These are phyloP conservation scores for Gymnothorax javanicus DNA, from an alignment of 2,797 vertebrate species.

Conservation along the genomic window DNA sequence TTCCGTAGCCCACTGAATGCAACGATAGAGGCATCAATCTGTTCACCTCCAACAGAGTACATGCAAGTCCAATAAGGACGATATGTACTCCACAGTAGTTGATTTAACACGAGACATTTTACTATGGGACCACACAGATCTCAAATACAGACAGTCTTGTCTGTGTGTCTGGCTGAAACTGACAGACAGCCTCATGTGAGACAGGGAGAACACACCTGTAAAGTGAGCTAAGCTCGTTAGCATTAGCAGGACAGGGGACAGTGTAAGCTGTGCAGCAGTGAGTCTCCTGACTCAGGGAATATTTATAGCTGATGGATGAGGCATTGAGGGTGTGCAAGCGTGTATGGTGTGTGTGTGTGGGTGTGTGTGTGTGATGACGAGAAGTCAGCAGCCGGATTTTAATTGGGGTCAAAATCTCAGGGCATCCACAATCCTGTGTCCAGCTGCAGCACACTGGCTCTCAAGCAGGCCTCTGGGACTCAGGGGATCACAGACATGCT, in stretches of 20 bases:
- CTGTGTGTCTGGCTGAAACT: not conserved
- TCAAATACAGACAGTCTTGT: not conserved
- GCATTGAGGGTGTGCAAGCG: slow-evolving; percentile 47
- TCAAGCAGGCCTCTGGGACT: not conserved
- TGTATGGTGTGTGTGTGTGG: slow-evolving; percentile 36
- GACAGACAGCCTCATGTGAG: not conserved
- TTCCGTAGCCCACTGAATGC: too few relatives aligned
- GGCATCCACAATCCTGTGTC: not conserved
- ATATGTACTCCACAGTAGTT: too few relatives aligned
- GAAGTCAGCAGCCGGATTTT: slow-evolving; percentile 50
- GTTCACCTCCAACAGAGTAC: too few relatives aligned
- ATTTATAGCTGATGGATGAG: slow-evolving; percentile 65
- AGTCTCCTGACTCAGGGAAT: slow-evolving; percentile 56
- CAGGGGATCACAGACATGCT: too few relatives aligned
- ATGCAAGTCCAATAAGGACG: too few relatives aligned
- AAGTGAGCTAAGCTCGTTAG: not conserved
- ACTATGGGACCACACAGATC: not conserved
- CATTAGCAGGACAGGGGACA: not conserved
- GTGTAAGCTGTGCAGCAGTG: not conserved
- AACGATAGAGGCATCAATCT: too few relatives aligned
- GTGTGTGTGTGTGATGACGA: slow-evolving; percentile 21
- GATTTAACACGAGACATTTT: not conserved
- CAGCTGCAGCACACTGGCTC: not conserved
- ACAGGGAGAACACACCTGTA: too few relatives aligned
- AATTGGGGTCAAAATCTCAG: slow-evolving; percentile 31